Percentiles rank a stretch among this genome's conserved stretches.
Evolutionary conservation across 2,888 invertebrate genomes (phyloP).

Genomic region (Seira ritae): DNA sequence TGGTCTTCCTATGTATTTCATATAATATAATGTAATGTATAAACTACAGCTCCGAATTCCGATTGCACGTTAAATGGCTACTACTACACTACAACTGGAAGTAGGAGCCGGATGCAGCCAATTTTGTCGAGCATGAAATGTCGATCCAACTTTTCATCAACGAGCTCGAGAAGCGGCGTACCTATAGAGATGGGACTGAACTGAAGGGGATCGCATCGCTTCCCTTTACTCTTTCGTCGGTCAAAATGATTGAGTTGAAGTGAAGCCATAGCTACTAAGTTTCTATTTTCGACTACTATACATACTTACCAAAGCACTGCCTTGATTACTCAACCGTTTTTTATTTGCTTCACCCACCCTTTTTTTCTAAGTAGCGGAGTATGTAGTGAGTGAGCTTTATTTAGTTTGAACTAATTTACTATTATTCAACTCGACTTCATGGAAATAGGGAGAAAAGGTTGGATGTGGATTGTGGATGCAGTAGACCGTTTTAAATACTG

Average conservation of each 20-base stretch:
- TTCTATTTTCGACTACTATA: not conserved
- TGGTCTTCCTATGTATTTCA: not conserved
- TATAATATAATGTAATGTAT: too few relatives aligned
- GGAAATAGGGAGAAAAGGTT: too few relatives aligned
- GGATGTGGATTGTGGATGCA: not conserved
- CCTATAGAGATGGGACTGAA: not conserved
- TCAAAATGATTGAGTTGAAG: not conserved
- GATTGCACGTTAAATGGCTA: too few relatives aligned
- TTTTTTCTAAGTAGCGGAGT: not conserved
- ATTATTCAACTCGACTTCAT: not conserved
- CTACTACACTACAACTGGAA: too few relatives aligned
- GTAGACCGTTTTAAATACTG: not conserved
- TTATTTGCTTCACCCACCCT: not conserved
- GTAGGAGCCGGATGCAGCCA: slow-evolving; percentile 48
- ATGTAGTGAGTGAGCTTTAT: not conserved
- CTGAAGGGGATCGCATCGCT: not conserved
- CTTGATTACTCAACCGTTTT: slow-evolving; percentile 20
- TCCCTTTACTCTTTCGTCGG: not conserved
- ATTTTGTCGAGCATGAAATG: slow-evolving; percentile 58
- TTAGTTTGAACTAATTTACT: not conserved
- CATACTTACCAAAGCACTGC: not conserved
- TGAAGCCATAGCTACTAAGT: too few relatives aligned
- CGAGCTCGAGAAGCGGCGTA: not conserved
- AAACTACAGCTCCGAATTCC: too few relatives aligned
- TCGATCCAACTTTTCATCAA: slow-evolving; percentile 52